Evolutionary conservation across 2,888 invertebrate species (phyloP).

Genomic region (Xylota segnis): DNA sequence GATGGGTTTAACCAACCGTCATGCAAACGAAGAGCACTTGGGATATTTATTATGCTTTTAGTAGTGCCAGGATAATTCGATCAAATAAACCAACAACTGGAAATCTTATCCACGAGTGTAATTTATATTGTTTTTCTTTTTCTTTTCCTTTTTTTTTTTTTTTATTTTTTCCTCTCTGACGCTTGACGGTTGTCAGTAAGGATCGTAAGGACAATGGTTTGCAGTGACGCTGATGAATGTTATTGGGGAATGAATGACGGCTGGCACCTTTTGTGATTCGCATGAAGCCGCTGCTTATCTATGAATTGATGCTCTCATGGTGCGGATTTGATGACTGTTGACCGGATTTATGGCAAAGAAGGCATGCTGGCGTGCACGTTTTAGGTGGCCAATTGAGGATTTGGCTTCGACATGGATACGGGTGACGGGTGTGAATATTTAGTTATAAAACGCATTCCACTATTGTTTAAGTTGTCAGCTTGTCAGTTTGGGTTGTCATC

Average conservation of each 20-base stretch:
- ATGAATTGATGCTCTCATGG: slow-evolving; percentile 47
- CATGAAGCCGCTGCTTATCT: slow-evolving; percentile 30
- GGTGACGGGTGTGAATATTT: too few relatives aligned
- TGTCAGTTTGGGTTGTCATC: too few relatives aligned
- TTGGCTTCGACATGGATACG: too few relatives aligned
- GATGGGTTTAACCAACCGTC: slow-evolving; percentile 61
- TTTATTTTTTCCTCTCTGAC: not conserved
- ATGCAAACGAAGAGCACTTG: slow-evolving; percentile 63
- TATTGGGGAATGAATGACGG: slow-evolving; percentile 41
- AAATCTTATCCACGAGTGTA: slow-evolving; percentile 48
- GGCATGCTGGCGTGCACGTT: not conserved
- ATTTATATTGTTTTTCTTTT: slow-evolving; percentile 34
- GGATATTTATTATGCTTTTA: slow-evolving; percentile 70
- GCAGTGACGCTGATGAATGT: slow-evolving; percentile 51
- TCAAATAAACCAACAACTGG: slow-evolving; percentile 62
- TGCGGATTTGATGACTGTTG: slow-evolving; percentile 43
- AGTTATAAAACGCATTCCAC: too few relatives aligned
- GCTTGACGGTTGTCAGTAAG: slow-evolving; percentile 32
- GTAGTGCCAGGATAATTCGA: slow-evolving; percentile 64
- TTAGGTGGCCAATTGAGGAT: too few relatives aligned
- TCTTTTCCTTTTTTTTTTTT: slow-evolving; percentile 19
- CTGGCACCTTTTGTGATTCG: slow-evolving; percentile 41
- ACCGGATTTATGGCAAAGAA: not conserved
- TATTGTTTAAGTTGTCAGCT: too few relatives aligned
- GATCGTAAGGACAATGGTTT: slow-evolving; percentile 46